Evolutionary conservation across 2,797 vertebrate genomes (phyloP).

Genomic region (Dryobates pubescens): DNA sequence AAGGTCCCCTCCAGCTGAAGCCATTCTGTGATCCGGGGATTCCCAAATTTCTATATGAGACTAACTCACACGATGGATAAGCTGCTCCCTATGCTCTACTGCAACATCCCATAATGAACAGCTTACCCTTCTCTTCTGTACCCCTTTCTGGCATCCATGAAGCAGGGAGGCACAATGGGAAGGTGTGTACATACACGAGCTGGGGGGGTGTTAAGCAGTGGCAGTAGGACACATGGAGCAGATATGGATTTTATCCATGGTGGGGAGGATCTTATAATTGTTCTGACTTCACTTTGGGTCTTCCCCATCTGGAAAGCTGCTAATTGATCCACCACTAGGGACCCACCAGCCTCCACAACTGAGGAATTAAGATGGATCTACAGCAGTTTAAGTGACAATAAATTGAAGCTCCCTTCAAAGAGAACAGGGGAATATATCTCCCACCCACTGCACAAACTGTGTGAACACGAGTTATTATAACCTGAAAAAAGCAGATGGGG

Average conservation of each 20-base stretch:
- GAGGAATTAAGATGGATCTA: not conserved
- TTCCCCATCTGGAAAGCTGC: not conserved
- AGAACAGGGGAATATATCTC: not conserved
- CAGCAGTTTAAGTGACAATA: not conserved
- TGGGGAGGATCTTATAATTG: not conserved
- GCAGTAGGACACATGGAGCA: not conserved
- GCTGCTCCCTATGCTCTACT: not conserved
- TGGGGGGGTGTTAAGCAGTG: not conserved
- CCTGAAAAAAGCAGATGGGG: not conserved
- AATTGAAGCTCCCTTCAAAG: not conserved
- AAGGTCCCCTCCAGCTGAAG: no score
- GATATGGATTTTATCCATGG: not conserved
- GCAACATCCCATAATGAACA: not conserved
- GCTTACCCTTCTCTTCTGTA: not conserved
- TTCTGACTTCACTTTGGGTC: not conserved
- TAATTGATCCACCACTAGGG: not conserved
- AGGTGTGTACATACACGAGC: not conserved
- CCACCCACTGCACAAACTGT: not conserved
- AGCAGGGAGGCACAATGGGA: not conserved
- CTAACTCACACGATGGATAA: not conserved
- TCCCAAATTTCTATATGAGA: not conserved
- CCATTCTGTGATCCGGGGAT: not conserved
- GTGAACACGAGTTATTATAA: not conserved
- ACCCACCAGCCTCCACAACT: not conserved
- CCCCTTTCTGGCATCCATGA: not conserved